Percentiles rank a stretch among this genome's conserved stretches.
Conservation (phyloP, 1,140 invertebrate species). For the Drosophila pachea region DNA sequence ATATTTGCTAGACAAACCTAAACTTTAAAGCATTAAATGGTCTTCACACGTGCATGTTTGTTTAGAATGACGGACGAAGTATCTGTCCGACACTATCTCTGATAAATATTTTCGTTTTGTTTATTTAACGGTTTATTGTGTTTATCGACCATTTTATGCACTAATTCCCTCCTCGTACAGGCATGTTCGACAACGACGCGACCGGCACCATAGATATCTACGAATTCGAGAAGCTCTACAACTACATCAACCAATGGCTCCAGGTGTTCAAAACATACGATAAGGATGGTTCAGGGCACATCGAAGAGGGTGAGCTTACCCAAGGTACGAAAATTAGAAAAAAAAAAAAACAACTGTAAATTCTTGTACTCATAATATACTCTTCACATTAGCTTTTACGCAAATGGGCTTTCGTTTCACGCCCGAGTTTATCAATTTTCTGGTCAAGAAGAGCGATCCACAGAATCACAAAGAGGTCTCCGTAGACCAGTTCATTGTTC, state of each 20-base stretch:
- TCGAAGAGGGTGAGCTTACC: conserved; percentile 89
- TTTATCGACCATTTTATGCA: conserved; percentile 34
- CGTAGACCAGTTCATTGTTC: conserved; percentile 92
- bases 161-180: conserved; percentile 75
- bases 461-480: conserved; percentile 83
- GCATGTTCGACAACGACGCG: conserved; percentile 93
- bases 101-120: conserved; percentile 37
- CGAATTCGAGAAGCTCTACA: conserved; percentile 93
- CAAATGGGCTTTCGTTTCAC: conserved; percentile 94
- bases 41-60: conserved; percentile 33
- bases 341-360: background rate
- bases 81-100: conserved; percentile 5
- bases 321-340: conserved; percentile 80
- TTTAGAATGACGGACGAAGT: conserved; percentile 15
- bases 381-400: conserved; percentile 82
- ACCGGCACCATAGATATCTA: conserved; percentile 91
- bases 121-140: conserved; percentile 44
- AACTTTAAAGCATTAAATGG: background rate
- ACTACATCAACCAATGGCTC: conserved; percentile 94
- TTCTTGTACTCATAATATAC: background rate
- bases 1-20: conserved; percentile 28
- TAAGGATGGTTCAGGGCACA: conserved; percentile 88
- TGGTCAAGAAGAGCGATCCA: conserved; percentile 85
- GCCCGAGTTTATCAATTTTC: conserved; percentile 86
- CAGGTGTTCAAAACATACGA: conserved; percentile 90